Percentiles rank a stretch among this genome's conserved stretches.
phyloP scores from a whole-genome alignment of 2,113 vertebrate genomes.

The Colinus virginianus region DNA sequence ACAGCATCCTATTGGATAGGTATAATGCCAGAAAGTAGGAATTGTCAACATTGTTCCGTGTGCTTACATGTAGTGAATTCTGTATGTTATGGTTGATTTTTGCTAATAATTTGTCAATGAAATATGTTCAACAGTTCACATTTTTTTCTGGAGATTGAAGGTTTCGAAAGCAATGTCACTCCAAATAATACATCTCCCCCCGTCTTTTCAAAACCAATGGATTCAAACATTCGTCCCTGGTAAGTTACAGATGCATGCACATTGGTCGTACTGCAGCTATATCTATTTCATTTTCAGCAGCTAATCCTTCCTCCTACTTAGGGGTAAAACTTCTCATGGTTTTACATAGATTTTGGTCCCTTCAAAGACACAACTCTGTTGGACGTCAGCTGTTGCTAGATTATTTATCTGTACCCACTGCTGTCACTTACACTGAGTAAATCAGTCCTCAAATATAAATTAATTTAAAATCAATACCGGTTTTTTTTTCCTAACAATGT shows the following conservation, averaged over 20 bases:
- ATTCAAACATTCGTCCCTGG: constrained; percentile 84
- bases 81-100: background rate
- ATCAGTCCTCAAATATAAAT: background rate
- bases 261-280: background rate
- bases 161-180: constrained; percentile 76
- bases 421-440: background rate
- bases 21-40: background rate
- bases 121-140: constrained; percentile 73
- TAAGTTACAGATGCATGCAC: constrained; percentile 38
- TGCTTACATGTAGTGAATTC: fast-evolving
- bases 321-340: background rate
- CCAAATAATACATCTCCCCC: constrained; percentile 78
- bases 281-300: background rate
- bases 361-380: background rate
- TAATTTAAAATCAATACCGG: background rate
- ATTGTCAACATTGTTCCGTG: background rate
- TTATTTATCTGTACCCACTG: background rate
- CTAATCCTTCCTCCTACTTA: background rate
- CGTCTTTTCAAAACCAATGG: constrained; percentile 83
- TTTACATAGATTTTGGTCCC: background rate
- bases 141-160: constrained; percentile 84
- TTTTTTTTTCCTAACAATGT: background rate
- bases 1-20: background rate
- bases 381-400: background rate
- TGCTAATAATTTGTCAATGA: background rate